Evolutionary conservation across 2,888 invertebrate species (phyloP).

Genomic region (Callosobruchus maculatus): DNA sequence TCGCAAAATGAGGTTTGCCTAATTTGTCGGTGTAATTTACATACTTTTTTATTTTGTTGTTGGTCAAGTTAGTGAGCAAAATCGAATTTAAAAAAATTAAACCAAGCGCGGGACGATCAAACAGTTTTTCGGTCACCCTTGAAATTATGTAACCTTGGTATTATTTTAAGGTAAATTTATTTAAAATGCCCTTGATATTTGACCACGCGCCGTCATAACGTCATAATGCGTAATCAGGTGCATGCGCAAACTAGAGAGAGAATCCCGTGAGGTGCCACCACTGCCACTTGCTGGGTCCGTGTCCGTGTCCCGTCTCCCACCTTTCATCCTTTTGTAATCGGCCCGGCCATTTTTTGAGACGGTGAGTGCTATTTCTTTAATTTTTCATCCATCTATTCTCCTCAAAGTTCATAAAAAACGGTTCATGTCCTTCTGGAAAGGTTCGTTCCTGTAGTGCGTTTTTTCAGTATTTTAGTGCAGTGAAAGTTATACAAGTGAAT

Average conservation of each 20-base stretch:
- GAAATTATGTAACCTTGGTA: background rate
- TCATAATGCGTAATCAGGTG: constrained; percentile 4
- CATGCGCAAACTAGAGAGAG: background rate
- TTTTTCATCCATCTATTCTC: background rate
- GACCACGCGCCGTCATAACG: constrained; percentile 2
- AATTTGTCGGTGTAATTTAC: too few relatives aligned
- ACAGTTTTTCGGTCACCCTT: background rate
- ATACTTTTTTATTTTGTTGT: too few relatives aligned
- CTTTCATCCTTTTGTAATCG: background rate
- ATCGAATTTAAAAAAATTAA: too few relatives aligned
- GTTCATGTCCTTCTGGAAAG: background rate
- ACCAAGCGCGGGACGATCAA: background rate
- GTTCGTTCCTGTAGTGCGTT: background rate
- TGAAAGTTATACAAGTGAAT: background rate
- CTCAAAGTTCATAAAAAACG: background rate
- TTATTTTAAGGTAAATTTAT: background rate
- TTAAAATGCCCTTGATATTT: constrained; percentile 2
- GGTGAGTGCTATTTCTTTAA: background rate
- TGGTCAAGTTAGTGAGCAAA: too few relatives aligned
- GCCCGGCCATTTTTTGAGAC: background rate
- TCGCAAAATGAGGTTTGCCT: too few relatives aligned
- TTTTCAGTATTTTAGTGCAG: background rate
- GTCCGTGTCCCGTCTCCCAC: background rate
- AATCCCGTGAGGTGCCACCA: constrained; percentile 1
- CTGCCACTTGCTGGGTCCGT: background rate